These are phyloP conservation scores for Thera obeliscata DNA, from an alignment of 2,888 invertebrate genomes.

Conservation along the genomic window DNA sequence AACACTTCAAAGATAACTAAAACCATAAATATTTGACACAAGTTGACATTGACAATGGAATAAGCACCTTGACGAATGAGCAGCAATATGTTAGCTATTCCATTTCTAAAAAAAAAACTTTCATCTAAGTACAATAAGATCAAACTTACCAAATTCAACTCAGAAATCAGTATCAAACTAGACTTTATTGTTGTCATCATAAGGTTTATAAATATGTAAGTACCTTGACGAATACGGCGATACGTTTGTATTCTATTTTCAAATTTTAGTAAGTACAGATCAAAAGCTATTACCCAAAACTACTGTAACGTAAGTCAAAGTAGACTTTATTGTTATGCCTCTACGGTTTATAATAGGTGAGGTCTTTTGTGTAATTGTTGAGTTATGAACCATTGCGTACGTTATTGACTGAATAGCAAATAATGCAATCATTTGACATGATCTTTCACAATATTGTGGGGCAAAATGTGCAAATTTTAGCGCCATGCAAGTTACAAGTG, in stretches of 20 bases:
- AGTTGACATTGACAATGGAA: slow-evolving; percentile 18
- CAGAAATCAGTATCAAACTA: background rate
- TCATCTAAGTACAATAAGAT: background rate
- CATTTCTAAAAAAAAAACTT: background rate
- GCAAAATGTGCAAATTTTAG: slow-evolving; percentile 57
- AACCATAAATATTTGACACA: slow-evolving; percentile 56
- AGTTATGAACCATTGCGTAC: slow-evolving; percentile 45
- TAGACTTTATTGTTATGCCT: background rate
- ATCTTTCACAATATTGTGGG: slow-evolving; percentile 74
- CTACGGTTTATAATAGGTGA: slow-evolving; percentile 10
- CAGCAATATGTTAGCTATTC: background rate
- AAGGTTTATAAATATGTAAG: slow-evolving; percentile 52
- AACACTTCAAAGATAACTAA: slow-evolving; percentile 35
- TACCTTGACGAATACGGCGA: slow-evolving; percentile 73
- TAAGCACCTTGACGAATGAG: background rate
- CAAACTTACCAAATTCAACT: background rate
- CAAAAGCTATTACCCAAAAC: slow-evolving; percentile 15
- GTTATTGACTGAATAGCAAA: slow-evolving; percentile 58
- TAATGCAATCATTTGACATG: slow-evolving; percentile 75
- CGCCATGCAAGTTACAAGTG: slow-evolving; percentile 42
- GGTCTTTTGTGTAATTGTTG: slow-evolving; percentile 4
- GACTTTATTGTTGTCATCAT: background rate
- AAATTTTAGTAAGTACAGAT: slow-evolving; percentile 28
- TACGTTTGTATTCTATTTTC: slow-evolving; percentile 57
- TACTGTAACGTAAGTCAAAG: slow-evolving; percentile 1